Evolutionary conservation across 2,888 invertebrate genomes (phyloP).

Genomic region (Herminia tarsipennalis): DNA sequence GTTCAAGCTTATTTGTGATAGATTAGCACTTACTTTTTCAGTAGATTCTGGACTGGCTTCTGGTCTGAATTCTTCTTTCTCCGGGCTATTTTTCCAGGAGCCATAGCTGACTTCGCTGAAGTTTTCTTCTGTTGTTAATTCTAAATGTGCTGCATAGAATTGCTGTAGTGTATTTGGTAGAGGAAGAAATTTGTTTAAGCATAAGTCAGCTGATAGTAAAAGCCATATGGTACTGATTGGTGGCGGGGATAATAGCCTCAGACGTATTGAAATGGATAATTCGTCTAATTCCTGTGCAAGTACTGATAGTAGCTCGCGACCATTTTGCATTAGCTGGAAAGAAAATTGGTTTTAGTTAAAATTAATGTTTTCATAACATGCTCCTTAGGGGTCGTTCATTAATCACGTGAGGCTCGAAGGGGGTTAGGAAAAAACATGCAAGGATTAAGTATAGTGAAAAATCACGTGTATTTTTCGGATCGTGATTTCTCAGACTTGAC

Average conservation of each 20-base stretch:
- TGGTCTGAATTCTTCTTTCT: slow-evolving; percentile 47
- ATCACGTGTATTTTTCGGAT: no score
- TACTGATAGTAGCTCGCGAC: slow-evolving; percentile 71
- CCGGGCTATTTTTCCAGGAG: slow-evolving; percentile 73
- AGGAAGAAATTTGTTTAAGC: slow-evolving; percentile 78
- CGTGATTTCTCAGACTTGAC: no score
- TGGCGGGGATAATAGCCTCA: slow-evolving; percentile 68
- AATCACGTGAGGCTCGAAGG: no score
- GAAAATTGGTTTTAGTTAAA: no score
- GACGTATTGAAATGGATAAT: slow-evolving; percentile 71
- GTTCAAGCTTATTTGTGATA: slow-evolving; percentile 66
- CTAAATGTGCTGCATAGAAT: slow-evolving; percentile 77
- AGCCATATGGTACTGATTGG: slow-evolving; percentile 76
- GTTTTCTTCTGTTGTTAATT: slow-evolving; percentile 67
- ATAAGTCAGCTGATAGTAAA: slow-evolving; percentile 71
- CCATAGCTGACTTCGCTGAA: slow-evolving; percentile 78
- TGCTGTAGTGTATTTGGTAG: slow-evolving; percentile 76
- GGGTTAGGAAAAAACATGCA: no score
- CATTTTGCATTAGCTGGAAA: slow-evolving; percentile 79
- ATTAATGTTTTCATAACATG: no score
- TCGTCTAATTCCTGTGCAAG: slow-evolving; percentile 73
- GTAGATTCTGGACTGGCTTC: slow-evolving; percentile 45
- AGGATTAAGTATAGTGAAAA: no score
- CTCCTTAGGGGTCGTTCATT: no score
- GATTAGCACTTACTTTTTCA: slow-evolving; percentile 64